These are phyloP conservation scores for Papilio glaucus DNA, from an alignment of 1,140 invertebrate genomes.

Conservation along the genomic window DNA sequence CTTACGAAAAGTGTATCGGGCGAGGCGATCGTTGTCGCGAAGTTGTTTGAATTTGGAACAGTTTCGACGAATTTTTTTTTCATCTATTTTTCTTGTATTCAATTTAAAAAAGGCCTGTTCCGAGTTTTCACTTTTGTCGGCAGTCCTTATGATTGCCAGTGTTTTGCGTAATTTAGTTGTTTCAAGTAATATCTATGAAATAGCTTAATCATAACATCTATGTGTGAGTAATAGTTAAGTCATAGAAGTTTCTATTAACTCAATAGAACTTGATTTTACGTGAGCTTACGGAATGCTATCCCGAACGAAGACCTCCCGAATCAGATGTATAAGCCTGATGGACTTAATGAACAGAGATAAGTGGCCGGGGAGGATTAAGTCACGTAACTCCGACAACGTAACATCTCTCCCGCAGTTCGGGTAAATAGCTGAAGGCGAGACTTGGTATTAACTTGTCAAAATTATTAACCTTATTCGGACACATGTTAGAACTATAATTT, in stretches of 20 bases:
- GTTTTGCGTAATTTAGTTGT: not conserved
- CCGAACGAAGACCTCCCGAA: conserved; percentile 19
- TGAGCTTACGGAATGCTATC: conserved; percentile 11
- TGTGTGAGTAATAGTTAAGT: conserved; percentile 12
- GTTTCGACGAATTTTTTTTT: too few relatives aligned
- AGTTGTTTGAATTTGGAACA: too few relatives aligned
- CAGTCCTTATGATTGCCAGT: too few relatives aligned
- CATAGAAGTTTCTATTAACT: conserved; percentile 29
- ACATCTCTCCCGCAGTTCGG: not conserved
- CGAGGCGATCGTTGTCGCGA: too few relatives aligned
- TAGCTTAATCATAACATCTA: conserved; percentile 4
- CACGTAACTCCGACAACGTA: conserved; percentile 35
- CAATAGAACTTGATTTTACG: conserved; percentile 25
- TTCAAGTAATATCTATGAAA: not conserved
- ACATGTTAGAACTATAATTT: conserved; percentile 21
- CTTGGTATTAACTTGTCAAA: conserved; percentile 26
- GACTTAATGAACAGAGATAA: conserved; percentile 38
- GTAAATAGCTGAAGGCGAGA: conserved; percentile 26
- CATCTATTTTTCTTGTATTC: too few relatives aligned
- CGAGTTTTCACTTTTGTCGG: too few relatives aligned
- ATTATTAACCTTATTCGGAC: conserved; percentile 21
- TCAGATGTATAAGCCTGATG: conserved; percentile 32
- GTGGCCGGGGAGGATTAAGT: conserved; percentile 35
- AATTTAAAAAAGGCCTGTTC: too few relatives aligned
- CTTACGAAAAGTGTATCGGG: too few relatives aligned